Base-by-base conservation (phyloP, 1,140 invertebrate genomes). In the Drosophila santomea region DNA sequence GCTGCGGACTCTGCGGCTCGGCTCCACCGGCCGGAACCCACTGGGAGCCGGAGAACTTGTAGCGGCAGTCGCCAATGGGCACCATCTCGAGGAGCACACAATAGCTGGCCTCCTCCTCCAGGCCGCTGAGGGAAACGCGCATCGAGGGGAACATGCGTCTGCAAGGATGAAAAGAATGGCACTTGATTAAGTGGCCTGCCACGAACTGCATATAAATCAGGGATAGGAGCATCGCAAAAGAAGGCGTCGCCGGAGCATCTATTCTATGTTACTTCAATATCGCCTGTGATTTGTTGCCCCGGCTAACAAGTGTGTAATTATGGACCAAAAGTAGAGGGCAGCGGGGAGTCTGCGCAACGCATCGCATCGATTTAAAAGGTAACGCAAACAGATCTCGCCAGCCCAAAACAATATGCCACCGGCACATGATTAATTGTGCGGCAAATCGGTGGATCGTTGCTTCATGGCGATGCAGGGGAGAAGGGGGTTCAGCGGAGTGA, bases 121-220 rank as follows among this genome's bases (percentile, higher is more conserved):
- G 91, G 2, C 97, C 97, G 11, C 92, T 93, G 0, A 97, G 92
- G 0, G 94, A 93, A 1, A 97, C 88, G 64, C 96, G 94, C 23
- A 97, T 91, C 1, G 95, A 95, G 2, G 97, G 97, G 86, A 97
- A 98, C 96, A 98, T 97, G 20, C 96, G 95, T 88, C 98, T 99
- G 94, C 5, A 94, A 95, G 73, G 68, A 90, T 74, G 90, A 73
- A 44, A 73, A 72, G 38, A 75, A 76, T 67, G 75, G 48, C 69
- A 55, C 43, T 86, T 88, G 79, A 86, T 86, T 83, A 88, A 83
- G 71, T 86, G 62, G 20, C 35, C 74, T 51, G 67, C 67, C 64
- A 71, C 28, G 66, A 48, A 71, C 25, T 71, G 62, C 43, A 55
- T 63, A 72, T 89, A 88, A 80, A 89, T 89, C 84, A 83, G 58